Evolutionary conservation across 1,140 invertebrate genomes (phyloP), one percentile per base, ranked within the genome.

Genomic region (Tetramorium simillimum): DNA sequence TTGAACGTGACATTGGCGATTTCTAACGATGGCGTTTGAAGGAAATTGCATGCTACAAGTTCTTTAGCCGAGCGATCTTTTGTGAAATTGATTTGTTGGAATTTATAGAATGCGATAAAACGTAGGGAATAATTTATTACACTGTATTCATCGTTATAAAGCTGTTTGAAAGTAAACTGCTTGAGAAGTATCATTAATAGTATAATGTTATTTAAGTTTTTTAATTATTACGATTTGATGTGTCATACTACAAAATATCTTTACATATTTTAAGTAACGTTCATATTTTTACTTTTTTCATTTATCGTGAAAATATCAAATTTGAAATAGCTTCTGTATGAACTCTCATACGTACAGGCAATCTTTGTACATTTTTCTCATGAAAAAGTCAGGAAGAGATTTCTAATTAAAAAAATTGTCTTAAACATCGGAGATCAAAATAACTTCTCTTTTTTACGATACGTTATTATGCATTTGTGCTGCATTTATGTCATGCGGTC

Each of bases 1-100:
- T 82, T 82, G 80, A 82, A 70, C 80, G 80, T 82, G 80, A 82
- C 80, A 82, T 60, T 82, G 53, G 51, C 3, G 80, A 73, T 82
- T 72, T 72, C 67, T 60, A 60, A 46, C 12, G 80, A 60, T 18
- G 67, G 18, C 40, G 24, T 72, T 56, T 46, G 67, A 73, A 82
- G 80, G 67, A 60, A 72, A 82, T 82, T 73, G 43, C 40, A 60
- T 14, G 24, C 18, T 53, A 12, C 37, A 37, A 43, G 21, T 56
- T 82, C 37, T 28, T 46, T 40, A 3, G 21, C 51, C 33, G 33
- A 28, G 67, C 77, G 46, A 14, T 21, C 49, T 46, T 37, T 56
- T 16, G 33, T 33, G 16, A 18, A 14, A 72, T 14, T 28, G 63
- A 67, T 37, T 58, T 16, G 37, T 82, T 53, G 78, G 78, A 58